Conservation (phyloP, 2,113 vertebrate genomes). For the Nycticryphes semicollaris region DNA sequence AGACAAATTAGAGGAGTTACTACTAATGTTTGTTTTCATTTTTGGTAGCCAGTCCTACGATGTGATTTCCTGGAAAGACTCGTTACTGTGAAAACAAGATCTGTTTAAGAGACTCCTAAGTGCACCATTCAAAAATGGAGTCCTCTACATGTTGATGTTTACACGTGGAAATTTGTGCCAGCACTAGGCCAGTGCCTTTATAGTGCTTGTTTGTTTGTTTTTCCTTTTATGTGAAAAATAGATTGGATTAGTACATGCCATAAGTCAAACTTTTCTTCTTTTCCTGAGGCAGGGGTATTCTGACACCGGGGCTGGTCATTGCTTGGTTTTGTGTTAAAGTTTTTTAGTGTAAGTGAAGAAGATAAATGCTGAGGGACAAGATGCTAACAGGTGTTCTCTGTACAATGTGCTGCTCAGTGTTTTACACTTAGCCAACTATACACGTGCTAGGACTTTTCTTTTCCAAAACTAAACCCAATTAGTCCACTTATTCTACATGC, state of each 20-base stretch:
- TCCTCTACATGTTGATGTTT: background rate
- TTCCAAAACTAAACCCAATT: background rate
- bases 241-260: background rate
- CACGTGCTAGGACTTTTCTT: background rate
- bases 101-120: background rate
- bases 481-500: background rate
- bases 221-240: background rate
- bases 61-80: background rate
- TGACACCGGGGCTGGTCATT: background rate
- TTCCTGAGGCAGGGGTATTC: background rate
- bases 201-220: background rate
- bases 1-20: background rate
- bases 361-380: background rate
- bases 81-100: background rate
- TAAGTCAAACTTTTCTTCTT: background rate
- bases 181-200: background rate
- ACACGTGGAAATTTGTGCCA: fast-evolving
- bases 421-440: background rate
- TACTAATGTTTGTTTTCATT: background rate
- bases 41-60: background rate
- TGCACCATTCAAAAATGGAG: background rate
- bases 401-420: background rate
- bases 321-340: background rate
- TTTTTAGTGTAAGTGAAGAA: background rate
- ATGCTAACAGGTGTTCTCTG: conserved; percentile 1